Evolutionary conservation across 2,888 invertebrate species (phyloP), one percentile per base, ranked within the genome.

Genomic region (Agonopterix heracliana): DNA sequence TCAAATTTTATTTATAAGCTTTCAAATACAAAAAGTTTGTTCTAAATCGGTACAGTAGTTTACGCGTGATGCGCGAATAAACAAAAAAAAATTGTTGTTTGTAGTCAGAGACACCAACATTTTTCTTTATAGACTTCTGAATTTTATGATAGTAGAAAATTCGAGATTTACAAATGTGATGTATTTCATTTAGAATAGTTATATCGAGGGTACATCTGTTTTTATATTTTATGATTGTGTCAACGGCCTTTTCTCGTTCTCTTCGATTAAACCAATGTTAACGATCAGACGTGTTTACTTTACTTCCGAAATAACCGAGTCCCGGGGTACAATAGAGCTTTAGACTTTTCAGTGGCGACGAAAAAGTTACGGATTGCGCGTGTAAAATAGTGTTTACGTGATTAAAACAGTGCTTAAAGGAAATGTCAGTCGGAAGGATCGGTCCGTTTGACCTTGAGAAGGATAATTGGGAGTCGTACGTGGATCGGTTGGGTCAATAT

Each of bases 401-500:
- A 35, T 8, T 35, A 8, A 8, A 35, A 35, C 35, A 35, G 7
- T 4, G 9, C 4, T 35, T 40, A n/a, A 40, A 40, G 8, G n/a
- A 40, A 35, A 35, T 40, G 40, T 7, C 40, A n/a, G 11, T n/a
- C 40, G 40, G 40, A 4, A 40, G 11, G 11, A 9, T 40, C n/a
- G 43, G 26, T 4, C n/a, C 43, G 26, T 43, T 43, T 43, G 26
- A 43, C 26, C 9, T 43, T 2, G 10, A 11, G 8, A 44, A 38
- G 14, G 47, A 46, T 14, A 9, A 26, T 41, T 51, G 51, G 51
- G 26, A 42, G 3, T 3, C 8, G 3, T 51, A 51, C 14, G 14
- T 45, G 3, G 49, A 49, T 10, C 45, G 49, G 10, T 11, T 52
- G 4, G 52, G 47, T 10, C 43, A 41, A 13, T 52, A 47, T 46